phyloP scores from a whole-genome alignment of 1,140 invertebrate species.

The Homarus americanus region DNA sequence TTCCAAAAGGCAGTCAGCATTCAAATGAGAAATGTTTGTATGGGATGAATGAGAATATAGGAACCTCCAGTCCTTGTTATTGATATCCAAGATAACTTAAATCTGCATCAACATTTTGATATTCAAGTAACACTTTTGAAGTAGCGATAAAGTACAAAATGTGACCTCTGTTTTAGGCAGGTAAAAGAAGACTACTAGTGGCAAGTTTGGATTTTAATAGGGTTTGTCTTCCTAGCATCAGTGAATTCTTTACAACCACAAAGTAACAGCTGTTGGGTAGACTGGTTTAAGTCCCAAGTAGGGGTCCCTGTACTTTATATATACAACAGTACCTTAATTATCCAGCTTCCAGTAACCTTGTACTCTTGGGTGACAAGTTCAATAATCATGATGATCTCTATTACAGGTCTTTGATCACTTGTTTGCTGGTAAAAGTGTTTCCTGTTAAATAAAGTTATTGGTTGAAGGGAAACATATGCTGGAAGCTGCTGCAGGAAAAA shows the following conservation, averaged over 20 bases:
- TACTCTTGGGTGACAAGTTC: background rate
- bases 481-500: background rate
- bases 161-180: background rate
- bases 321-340: constrained; percentile 1
- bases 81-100: background rate
- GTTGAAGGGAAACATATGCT: background rate
- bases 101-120: constrained; percentile 17
- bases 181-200: background rate
- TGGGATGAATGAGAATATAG: background rate
- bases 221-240: constrained; percentile 2
- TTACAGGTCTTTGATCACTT: background rate
- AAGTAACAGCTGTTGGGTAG: background rate
- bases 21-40: background rate
- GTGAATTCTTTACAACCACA: background rate
- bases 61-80: background rate
- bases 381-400: background rate
- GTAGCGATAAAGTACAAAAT: background rate
- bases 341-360: background rate
- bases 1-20: background rate
- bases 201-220: background rate
- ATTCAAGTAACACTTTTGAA: constrained; percentile 1
- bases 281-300: background rate
- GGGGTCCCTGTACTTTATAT: background rate
- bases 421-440: constrained; percentile 1
- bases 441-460: background rate